Evolutionary conservation across 2,113 vertebrate species (phyloP).

Genomic region (Galbula dea): DNA sequence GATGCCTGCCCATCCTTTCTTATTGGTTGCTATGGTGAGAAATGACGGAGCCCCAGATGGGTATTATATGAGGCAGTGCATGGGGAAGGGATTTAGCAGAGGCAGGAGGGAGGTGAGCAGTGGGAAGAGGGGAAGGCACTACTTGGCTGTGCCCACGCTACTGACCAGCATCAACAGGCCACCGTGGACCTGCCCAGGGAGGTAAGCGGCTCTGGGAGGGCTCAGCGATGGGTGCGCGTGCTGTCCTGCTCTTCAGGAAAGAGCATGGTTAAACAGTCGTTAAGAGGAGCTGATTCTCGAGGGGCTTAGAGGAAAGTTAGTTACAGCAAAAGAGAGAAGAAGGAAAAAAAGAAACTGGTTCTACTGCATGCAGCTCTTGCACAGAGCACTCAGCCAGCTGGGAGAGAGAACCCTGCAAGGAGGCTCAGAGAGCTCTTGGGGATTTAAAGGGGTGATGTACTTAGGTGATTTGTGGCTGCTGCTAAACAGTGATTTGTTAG

Average conservation of each 20-base stretch:
- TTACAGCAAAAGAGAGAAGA: not conserved
- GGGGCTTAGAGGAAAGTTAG: not conserved
- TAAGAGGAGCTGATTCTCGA: not conserved
- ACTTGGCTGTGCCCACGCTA: not conserved
- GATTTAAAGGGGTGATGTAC: not conserved
- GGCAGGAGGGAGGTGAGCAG: not conserved
- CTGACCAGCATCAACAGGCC: not conserved
- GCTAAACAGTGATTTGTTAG: not conserved
- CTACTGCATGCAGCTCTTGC: not conserved
- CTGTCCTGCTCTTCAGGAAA: not conserved
- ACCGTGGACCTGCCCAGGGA: not conserved
- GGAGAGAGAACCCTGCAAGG: not conserved
- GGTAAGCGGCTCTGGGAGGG: constrained; percentile 38
- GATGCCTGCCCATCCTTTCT: constrained; percentile 26
- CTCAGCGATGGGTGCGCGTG: rapidly evolving
- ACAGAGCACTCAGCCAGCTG: rapidly evolving
- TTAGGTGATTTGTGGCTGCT: not conserved
- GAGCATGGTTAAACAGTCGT: not conserved
- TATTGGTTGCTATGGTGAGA: constrained; percentile 62
- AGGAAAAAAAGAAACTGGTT: not conserved
- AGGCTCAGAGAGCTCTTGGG: not conserved
- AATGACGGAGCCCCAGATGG: constrained; percentile 34
- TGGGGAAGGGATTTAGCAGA: not conserved
- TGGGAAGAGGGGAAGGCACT: not conserved
- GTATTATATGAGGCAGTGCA: not conserved